Conservation (phyloP, 1,140 invertebrate species). For the Triops longicaudatus region DNA sequence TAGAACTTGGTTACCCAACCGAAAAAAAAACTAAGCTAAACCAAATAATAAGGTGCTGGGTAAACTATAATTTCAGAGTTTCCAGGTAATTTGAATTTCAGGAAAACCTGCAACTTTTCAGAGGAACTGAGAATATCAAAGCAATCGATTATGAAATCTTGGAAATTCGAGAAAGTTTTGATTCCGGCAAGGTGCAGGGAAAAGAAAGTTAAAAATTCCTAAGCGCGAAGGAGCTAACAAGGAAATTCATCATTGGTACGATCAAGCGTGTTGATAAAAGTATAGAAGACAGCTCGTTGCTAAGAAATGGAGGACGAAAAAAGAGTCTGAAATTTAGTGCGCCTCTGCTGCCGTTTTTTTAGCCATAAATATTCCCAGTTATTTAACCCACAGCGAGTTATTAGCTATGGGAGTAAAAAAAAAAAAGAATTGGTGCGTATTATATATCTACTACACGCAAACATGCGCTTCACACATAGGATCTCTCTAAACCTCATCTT, state of each 20-base stretch:
- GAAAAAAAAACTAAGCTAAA: too few species aligned
- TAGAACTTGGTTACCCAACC: too few species aligned
- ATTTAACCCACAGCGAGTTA: not conserved
- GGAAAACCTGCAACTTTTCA: too few species aligned
- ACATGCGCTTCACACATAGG: not conserved
- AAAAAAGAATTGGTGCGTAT: conserved; percentile 1
- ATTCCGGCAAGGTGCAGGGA: not conserved
- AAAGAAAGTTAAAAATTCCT: not conserved
- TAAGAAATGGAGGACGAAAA: not conserved
- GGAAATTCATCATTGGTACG: not conserved
- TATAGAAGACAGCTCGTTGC: not conserved
- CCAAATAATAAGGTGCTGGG: too few species aligned
- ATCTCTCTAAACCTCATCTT: not conserved
- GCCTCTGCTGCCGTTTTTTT: not conserved
- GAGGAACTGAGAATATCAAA: too few species aligned
- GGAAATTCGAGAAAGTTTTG: not conserved
- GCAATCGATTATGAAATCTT: too few species aligned
- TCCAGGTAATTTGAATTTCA: too few species aligned
- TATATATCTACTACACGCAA: conserved; percentile 10
- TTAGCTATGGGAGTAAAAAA: not conserved
- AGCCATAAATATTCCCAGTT: conserved; percentile 1
- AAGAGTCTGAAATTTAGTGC: not conserved
- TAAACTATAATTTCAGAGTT: too few species aligned
- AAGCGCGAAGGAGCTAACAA: not conserved
- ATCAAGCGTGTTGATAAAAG: conserved; percentile 11